Conservation (phyloP, 2,113 vertebrate genomes). For the Sisor rabdophorus region DNA sequence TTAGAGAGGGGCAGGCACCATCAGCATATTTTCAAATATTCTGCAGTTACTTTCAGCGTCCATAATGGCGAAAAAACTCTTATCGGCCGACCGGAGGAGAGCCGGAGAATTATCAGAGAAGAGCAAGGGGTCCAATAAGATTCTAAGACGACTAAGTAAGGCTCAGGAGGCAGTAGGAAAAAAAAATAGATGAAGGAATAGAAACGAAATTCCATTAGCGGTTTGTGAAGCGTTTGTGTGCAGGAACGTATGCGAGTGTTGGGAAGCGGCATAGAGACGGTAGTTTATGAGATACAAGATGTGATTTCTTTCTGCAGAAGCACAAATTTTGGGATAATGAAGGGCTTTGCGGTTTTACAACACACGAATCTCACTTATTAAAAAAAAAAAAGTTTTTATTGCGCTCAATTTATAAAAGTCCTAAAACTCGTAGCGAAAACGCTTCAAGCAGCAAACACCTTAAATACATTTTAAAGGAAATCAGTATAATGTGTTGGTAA, state of each 20-base stretch:
- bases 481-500: not conserved
- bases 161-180: slow-evolving; percentile 32
- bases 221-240: slow-evolving; percentile 51
- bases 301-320: slow-evolving; percentile 24
- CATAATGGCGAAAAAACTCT: slow-evolving; percentile 61
- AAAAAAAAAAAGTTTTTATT: slow-evolving; percentile 33
- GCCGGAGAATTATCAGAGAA: slow-evolving; percentile 53
- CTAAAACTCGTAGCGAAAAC: not conserved
- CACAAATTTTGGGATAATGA: slow-evolving; percentile 26
- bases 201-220: slow-evolving; percentile 48
- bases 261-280: not conserved
- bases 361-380: slow-evolving; percentile 26
- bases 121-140: slow-evolving; percentile 59
- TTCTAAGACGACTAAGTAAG: slow-evolving; percentile 19
- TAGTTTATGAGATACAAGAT: slow-evolving; percentile 2
- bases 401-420: slow-evolving; percentile 22
- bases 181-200: slow-evolving; percentile 17
- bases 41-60: slow-evolving; percentile 63
- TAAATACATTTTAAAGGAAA: slow-evolving; percentile 3
- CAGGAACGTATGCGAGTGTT: slow-evolving; percentile 61
- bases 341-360: slow-evolving; percentile 22
- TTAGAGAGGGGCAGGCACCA: slow-evolving; percentile 57
- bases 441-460: not conserved
- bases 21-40: slow-evolving; percentile 68
- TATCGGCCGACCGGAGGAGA: slow-evolving; percentile 46